Evolutionary conservation across 1,140 invertebrate species (phyloP).

Genomic region (Lasioglossum baleicum): DNA sequence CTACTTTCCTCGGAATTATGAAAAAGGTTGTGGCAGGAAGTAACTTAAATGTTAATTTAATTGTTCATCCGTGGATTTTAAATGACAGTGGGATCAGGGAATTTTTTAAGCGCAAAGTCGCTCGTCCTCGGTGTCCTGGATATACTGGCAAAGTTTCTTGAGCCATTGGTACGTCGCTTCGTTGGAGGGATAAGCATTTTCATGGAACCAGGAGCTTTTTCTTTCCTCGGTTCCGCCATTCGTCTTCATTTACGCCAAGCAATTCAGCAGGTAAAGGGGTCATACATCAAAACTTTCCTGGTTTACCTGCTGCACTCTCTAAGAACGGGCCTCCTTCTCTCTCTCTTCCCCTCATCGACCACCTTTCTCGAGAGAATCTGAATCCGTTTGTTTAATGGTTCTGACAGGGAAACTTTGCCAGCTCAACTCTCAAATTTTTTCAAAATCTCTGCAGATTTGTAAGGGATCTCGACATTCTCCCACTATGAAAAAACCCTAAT

Average conservation of each 20-base stretch:
- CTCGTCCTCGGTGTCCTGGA: not conserved
- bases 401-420: no score
- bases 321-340: not conserved
- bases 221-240: conserved; percentile 24
- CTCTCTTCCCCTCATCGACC: no score
- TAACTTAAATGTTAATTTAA: not conserved
- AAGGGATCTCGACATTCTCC: no score
- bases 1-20: no score
- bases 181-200: conserved; percentile 10
- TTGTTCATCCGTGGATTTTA: not conserved
- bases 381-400: no score
- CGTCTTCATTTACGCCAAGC: conserved; percentile 53
- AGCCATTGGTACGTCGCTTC: not conserved
- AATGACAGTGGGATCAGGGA: not conserved
- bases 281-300: conserved; percentile 52
- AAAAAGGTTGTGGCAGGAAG: no score
- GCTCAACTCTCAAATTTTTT: no score
- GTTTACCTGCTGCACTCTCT: conserved; percentile 7
- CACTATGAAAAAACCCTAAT: no score
- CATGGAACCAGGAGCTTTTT: not conserved
- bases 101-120: not conserved
- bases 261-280: conserved; percentile 38
- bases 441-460: no score
- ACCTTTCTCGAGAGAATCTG: no score
- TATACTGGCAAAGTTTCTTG: not conserved